A percentile compares a stretch with the other conserved stretches of the same genome.
Evolutionary conservation across 35 echinoderm and acorn worm genomes (phyloP).

Genomic region (Apostichopus parvimensis): DNA sequence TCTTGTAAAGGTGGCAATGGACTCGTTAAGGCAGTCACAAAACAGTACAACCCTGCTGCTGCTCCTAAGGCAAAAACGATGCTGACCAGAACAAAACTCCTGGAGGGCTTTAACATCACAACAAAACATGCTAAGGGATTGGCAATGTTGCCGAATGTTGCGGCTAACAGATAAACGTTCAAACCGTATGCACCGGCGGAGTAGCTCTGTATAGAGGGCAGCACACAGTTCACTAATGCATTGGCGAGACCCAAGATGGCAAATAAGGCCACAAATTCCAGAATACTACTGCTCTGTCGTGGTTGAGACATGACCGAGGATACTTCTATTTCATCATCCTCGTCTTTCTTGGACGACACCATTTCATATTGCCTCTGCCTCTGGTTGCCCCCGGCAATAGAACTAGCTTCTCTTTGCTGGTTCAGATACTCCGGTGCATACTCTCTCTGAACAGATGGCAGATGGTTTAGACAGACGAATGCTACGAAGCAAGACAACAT

Average conservation of each 20-base stretch:
- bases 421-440: constrained; percentile 28
- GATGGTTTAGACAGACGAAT: constrained; percentile 40
- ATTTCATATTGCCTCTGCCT: constrained; percentile 43
- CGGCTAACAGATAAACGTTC: constrained; percentile 56
- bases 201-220: constrained; percentile 70
- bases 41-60: constrained; percentile 52
- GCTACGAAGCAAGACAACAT: constrained; percentile 56
- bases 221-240: constrained; percentile 61
- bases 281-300: neutral
- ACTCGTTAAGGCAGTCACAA: constrained; percentile 56
- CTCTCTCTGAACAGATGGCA: constrained; percentile 49
- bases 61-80: constrained; percentile 8
- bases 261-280: constrained; percentile 53
- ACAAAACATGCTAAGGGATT: constrained; percentile 64
- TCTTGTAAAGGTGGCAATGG: constrained; percentile 58
- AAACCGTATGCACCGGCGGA: constrained; percentile 66
- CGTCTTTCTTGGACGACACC: constrained; percentile 34
- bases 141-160: constrained; percentile 54
- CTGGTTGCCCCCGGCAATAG: neutral
- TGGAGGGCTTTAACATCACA: constrained; percentile 59
- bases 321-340: constrained; percentile 5
- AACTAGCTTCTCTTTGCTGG: neutral
- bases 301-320: neutral
- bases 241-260: constrained; percentile 46
- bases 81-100: constrained; percentile 26